Evolutionary conservation across 2,797 vertebrate species (phyloP), one percentile per base, ranked within the genome.

Genomic region (Phalloptychus januarius): DNA sequence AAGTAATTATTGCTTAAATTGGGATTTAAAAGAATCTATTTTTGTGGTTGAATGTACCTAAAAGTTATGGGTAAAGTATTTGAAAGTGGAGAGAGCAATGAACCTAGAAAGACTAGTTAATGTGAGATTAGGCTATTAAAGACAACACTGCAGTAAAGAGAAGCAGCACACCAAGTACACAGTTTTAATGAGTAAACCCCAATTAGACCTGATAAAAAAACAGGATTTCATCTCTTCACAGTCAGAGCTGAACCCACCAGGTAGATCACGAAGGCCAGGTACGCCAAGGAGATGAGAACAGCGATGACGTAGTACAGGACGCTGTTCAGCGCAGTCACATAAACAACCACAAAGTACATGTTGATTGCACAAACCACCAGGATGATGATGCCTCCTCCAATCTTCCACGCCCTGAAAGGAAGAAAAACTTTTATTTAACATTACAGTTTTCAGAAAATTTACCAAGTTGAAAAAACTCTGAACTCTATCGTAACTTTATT

Each of bases 291-390:
- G 85, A 98, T 58, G 12, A 98, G 20, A 0, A 95, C 94, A 0
- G 96, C 95, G 3, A 96, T 73, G 0, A 98, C 71, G 77, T 98
- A 98, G 38, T 97, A 87, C 6, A 88, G 79, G 72, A 96, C 1
- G 5, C 95, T 96, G 80, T 95, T 87, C 28, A 99, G 92, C 0
- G 93, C 70, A 3, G 93, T 92, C 78, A 98, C 97, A 1, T 98
- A 99, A 65, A 95, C 91, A 82, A 97, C 93, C 87, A 99, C 97
- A 52, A 99, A 99, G 91, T 98, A 98, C 88, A 97, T 96, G 93
- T 99, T 99, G 87, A 99, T 97, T 71, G 91, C 87, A 77, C 97
- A 98, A 84, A 99, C 91, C 16, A 97, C 7, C 42, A 98, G 88
- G 81, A 97, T 96, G 20, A 97, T 61, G 13, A 96, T 0, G 0